A percentile compares a stretch with the other conserved stretches of the same genome.
Evolutionary conservation across 2,888 invertebrate species (phyloP).

Genomic region (Dolichomitus sp.): DNA sequence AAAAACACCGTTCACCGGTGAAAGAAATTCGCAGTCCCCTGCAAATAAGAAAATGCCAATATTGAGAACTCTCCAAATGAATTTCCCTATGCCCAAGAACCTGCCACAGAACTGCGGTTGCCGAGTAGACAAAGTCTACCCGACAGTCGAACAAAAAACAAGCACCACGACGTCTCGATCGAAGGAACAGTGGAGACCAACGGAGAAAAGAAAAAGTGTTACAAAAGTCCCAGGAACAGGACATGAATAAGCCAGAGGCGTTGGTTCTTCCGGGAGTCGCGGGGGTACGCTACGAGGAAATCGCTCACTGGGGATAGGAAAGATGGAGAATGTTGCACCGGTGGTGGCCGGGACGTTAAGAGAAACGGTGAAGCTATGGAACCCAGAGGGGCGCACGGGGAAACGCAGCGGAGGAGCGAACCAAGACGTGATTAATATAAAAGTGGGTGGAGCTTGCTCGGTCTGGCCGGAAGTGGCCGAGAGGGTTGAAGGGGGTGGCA

Average conservation of each 20-base stretch:
- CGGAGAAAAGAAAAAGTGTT: conserved; percentile 19
- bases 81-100: conserved; percentile 7
- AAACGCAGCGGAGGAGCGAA: conserved; percentile 78
- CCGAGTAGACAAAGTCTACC: conserved; percentile 1
- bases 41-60: background rate
- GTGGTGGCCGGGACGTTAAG: conserved; percentile 42
- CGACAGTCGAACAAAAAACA: background rate
- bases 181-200: conserved; percentile 25
- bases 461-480: conserved; percentile 84
- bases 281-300: conserved; percentile 73
- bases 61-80: conserved; percentile 19
- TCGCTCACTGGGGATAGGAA: conserved; percentile 81
- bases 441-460: conserved; percentile 83
- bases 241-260: conserved; percentile 82
- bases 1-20: background rate
- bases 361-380: conserved; percentile 44
- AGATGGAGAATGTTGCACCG: conserved; percentile 77
- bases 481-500: conserved; percentile 79
- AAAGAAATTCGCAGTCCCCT: background rate
- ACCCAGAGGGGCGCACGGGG: conserved; percentile 13
- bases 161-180: conserved; percentile 21
- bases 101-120: background rate
- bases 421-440: conserved; percentile 86
- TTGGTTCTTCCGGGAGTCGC: conserved; percentile 82
- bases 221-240: conserved; percentile 64